Evolutionary conservation across 2,888 invertebrate species (phyloP).

Genomic region (Netelia melanura): DNA sequence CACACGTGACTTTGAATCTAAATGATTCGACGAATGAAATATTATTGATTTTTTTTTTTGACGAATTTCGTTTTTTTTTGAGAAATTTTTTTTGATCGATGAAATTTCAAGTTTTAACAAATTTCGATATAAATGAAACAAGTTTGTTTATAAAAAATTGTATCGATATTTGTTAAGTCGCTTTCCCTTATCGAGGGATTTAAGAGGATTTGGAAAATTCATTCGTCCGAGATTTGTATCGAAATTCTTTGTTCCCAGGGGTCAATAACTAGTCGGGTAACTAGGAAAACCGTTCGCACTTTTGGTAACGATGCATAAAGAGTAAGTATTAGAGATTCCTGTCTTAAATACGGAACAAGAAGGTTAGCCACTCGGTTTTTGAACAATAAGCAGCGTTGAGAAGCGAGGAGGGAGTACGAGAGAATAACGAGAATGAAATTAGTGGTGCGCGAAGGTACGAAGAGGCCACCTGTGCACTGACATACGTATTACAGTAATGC

Average conservation of each 20-base stretch:
- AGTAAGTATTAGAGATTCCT: constrained; percentile 54
- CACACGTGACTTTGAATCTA: too few relatives aligned
- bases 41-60: not conserved
- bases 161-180: too few relatives aligned
- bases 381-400: constrained; percentile 63
- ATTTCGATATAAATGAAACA: not conserved
- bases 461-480: constrained; percentile 78
- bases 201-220: not conserved
- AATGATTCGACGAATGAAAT: not conserved
- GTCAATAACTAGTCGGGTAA: not conserved
- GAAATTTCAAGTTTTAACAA: not conserved
- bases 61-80: too few relatives aligned
- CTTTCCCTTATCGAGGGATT: too few relatives aligned
- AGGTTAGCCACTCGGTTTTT: constrained; percentile 48
- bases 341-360: constrained; percentile 75
- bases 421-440: constrained; percentile 81
- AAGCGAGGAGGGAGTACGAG: constrained; percentile 65
- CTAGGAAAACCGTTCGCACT: not conserved
- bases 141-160: too few relatives aligned
- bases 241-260: not conserved
- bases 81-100: not conserved
- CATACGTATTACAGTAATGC: constrained; percentile 10
- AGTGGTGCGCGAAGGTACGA: constrained; percentile 81
- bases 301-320: constrained; percentile 24
- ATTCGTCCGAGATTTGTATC: not conserved